Evolutionary conservation across 2,113 vertebrate species (phyloP).

Genomic region (Pachyramphus minor): DNA sequence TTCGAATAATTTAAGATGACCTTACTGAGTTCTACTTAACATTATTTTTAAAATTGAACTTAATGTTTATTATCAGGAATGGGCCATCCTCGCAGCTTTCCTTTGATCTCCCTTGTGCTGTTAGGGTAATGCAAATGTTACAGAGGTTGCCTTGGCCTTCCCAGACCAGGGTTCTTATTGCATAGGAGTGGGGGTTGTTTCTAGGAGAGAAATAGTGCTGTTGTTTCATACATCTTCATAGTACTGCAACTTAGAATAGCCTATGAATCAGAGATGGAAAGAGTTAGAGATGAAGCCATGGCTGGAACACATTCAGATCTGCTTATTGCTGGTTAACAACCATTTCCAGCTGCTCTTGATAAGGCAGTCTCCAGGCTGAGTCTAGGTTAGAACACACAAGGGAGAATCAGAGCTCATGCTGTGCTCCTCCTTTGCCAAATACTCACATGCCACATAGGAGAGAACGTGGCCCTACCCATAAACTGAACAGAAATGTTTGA

Average conservation of each 20-base stretch:
- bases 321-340: not conserved
- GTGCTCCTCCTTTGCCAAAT: not conserved
- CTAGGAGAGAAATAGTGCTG: not conserved
- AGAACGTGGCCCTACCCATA: accelerated
- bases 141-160: not conserved
- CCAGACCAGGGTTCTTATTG: not conserved
- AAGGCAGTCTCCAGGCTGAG: not conserved
- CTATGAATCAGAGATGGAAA: not conserved
- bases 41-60: not conserved
- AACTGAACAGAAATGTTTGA: not conserved
- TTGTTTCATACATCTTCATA: not conserved
- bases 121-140: not conserved
- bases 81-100: not conserved
- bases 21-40: not conserved
- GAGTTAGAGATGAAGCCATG: not conserved
- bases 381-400: not conserved
- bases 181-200: not conserved
- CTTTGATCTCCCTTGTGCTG: not conserved
- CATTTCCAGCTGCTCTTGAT: not conserved
- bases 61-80: not conserved
- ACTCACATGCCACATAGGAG: not conserved
- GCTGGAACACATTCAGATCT: not conserved
- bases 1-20: not conserved
- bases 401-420: not conserved
- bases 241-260: not conserved